These are phyloP conservation scores for Hemicordylus capensis DNA, from an alignment of 2,113 vertebrate species.

Conservation along the genomic window DNA sequence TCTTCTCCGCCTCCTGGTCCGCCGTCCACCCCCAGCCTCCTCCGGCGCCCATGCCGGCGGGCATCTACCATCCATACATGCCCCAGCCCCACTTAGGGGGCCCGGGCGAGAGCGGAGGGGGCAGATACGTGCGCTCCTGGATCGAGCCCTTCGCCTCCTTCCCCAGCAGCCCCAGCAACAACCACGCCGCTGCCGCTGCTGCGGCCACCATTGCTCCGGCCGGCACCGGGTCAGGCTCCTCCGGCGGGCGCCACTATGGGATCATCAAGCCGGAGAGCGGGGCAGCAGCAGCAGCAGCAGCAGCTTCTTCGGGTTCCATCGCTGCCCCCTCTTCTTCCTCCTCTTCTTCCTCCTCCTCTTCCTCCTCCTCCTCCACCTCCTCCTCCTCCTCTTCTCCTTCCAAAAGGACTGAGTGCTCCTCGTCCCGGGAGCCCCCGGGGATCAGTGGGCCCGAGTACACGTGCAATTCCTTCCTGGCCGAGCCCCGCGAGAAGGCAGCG, in stretches of 20 bases:
- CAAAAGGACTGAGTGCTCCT: constrained; percentile 85
- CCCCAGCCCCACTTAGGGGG: constrained; percentile 88
- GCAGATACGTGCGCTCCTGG: constrained; percentile 95
- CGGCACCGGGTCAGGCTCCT: constrained; percentile 62
- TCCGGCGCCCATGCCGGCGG: constrained; percentile 84
- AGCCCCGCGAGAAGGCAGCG: constrained; percentile 84
- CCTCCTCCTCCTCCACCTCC: constrained; percentile 67
- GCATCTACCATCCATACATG: constrained; percentile 94
- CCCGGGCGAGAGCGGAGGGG: constrained; percentile 83
- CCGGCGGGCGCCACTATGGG: constrained; percentile 84
- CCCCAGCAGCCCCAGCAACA: constrained; percentile 67
- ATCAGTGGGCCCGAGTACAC: constrained; percentile 83
- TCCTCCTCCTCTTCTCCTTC: constrained; percentile 77
- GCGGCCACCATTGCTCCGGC: constrained; percentile 39
- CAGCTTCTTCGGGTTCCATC: constrained; percentile 68
- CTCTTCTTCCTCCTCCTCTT: constrained; percentile 71
- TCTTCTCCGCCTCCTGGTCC: constrained; percentile 93
- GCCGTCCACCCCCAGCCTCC: constrained; percentile 89
- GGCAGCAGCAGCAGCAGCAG: constrained; percentile 73
- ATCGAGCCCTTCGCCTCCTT: constrained; percentile 91
- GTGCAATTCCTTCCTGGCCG: constrained; percentile 80
- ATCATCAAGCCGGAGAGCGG: constrained; percentile 87
- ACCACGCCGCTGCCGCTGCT: constrained; percentile 45
- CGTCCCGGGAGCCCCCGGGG: constrained; percentile 81
- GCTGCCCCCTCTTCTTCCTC: constrained; percentile 77